phyloP scores from a whole-genome alignment of 1,140 invertebrate species.

The Lutraria rhynchaena region DNA sequence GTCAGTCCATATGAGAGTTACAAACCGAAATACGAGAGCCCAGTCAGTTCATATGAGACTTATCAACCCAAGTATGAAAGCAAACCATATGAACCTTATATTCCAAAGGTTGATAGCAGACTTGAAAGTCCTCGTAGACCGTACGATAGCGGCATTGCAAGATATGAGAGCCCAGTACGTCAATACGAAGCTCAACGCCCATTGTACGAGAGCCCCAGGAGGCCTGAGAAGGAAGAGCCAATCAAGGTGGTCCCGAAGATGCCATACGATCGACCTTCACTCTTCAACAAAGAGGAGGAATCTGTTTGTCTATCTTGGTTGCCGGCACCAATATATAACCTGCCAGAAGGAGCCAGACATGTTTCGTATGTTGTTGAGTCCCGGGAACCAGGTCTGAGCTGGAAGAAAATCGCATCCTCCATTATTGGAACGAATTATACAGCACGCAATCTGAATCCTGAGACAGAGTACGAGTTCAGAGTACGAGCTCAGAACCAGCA shows the following conservation, averaged over 20 bases:
- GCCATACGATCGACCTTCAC: slow-evolving; percentile 72
- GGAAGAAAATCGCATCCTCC: slow-evolving; percentile 72
- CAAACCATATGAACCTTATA: background rate
- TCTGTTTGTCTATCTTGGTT: slow-evolving; percentile 74
- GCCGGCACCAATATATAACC: slow-evolving; percentile 68
- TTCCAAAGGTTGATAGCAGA: too few species aligned
- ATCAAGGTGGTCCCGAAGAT: slow-evolving; percentile 65
- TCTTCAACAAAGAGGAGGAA: slow-evolving; percentile 69
- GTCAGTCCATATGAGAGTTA: background rate
- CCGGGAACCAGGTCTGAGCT: slow-evolving; percentile 75
- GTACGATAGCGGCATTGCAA: background rate
- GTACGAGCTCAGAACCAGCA: slow-evolving; percentile 75
- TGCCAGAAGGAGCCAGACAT: slow-evolving; percentile 70
- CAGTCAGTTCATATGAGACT: slow-evolving; percentile 38
- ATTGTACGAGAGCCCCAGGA: slow-evolving; percentile 31
- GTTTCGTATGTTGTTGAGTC: slow-evolving; percentile 75
- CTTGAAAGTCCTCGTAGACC: background rate
- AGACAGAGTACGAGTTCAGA: slow-evolving; percentile 77
- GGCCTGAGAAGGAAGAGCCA: slow-evolving; percentile 10
- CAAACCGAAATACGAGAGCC: slow-evolving; percentile 18
- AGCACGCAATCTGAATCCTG: slow-evolving; percentile 69
- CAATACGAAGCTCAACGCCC: slow-evolving; percentile 1
- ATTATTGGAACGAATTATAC: slow-evolving; percentile 70
- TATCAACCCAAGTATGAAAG: background rate
- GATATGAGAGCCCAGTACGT: slow-evolving; percentile 16